Conservation (phyloP, 2,888 invertebrate species). For the Philonicus albiceps region DNA sequence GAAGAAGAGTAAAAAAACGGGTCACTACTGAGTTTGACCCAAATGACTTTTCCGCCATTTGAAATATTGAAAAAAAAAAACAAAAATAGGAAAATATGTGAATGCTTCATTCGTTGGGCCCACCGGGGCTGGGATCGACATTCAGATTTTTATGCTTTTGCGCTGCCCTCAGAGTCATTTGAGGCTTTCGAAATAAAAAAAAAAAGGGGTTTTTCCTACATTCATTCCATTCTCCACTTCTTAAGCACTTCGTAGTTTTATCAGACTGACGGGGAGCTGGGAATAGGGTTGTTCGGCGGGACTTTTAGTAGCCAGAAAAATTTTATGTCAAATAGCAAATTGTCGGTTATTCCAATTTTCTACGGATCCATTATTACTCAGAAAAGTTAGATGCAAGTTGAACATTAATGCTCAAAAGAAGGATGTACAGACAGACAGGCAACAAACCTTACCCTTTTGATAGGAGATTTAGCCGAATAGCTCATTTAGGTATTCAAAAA, state of each 20-base stretch:
- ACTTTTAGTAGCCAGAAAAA: not conserved
- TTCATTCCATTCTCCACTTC: not conserved
- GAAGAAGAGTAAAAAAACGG: not conserved
- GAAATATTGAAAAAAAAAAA: conserved; percentile 29
- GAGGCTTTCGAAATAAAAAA: not conserved
- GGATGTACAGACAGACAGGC: too few relatives aligned
- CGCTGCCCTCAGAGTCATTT: not conserved
- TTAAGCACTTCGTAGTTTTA: not conserved
- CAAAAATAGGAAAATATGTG: not conserved
- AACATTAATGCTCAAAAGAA: too few relatives aligned
- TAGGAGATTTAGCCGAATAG: too few relatives aligned
- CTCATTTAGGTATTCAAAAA: too few relatives aligned
- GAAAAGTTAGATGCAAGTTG: not conserved
- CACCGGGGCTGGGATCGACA: not conserved
- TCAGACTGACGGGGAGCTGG: not conserved
- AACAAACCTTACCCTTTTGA: too few relatives aligned
- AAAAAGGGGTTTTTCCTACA: not conserved
- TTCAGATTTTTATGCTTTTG: not conserved
- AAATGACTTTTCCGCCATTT: conserved; percentile 21
- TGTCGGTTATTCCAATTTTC: not conserved
- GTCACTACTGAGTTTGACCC: conserved; percentile 4
- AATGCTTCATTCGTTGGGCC: not conserved
- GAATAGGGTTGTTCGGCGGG: not conserved
- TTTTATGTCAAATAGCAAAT: not conserved
- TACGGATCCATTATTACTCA: not conserved